phyloP scores from a whole-genome alignment of 2,113 vertebrate species.

The Dolichotis patagonum region DNA sequence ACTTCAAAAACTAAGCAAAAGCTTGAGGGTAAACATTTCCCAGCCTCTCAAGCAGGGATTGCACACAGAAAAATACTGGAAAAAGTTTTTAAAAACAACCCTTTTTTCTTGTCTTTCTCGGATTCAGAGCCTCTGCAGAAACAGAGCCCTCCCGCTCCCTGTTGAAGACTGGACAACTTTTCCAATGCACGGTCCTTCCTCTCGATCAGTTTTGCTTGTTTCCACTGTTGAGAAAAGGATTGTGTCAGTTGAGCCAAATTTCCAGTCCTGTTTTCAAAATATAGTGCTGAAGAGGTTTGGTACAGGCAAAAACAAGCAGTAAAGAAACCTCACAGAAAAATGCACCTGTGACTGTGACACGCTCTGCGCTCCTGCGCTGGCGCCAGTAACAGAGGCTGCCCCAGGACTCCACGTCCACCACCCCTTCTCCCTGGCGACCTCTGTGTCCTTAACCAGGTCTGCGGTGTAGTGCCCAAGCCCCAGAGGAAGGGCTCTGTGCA shows the following conservation, averaged over 20 bases:
- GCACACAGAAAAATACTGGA: background rate
- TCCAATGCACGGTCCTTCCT: background rate
- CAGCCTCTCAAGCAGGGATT: background rate
- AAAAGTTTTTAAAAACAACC: background rate
- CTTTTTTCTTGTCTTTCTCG: background rate
- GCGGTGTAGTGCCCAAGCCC: background rate
- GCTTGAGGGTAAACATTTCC: background rate
- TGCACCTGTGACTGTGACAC: background rate
- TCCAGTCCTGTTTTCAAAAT: background rate
- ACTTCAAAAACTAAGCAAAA: background rate
- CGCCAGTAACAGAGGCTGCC: background rate
- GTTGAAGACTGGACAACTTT: background rate
- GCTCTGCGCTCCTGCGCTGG: background rate
- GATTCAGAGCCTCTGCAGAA: background rate
- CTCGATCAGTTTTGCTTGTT: conserved; percentile 51
- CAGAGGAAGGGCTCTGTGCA: background rate
- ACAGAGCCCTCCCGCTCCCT: background rate
- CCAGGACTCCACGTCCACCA: background rate
- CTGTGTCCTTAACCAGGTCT: background rate
- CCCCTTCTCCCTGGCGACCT: background rate
- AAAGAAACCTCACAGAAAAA: background rate
- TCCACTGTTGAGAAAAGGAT: conserved; percentile 65
- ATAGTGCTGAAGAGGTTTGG: background rate
- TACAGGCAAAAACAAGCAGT: background rate
- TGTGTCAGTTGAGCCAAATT: background rate